phyloP scores from a whole-genome alignment of 2,888 invertebrate genomes.

The Lagria hirta region DNA sequence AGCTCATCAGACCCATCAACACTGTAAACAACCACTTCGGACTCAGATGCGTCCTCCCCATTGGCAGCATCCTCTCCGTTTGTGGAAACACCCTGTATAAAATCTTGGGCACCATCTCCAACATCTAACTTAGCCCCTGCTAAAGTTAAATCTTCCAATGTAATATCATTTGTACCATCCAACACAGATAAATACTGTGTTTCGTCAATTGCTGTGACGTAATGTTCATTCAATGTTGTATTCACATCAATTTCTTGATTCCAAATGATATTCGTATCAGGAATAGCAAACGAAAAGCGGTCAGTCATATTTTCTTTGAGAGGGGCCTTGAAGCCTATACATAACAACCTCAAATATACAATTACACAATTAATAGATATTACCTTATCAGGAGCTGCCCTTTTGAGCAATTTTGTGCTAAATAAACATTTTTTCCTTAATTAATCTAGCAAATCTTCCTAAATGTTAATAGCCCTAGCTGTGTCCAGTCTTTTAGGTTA shows the following conservation, averaged over 20 bases:
- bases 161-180: slow-evolving; percentile 41
- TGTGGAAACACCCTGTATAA: slow-evolving; percentile 22
- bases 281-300: slow-evolving; percentile 12
- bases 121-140: slow-evolving; percentile 29
- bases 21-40: slow-evolving; percentile 46
- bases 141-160: slow-evolving; percentile 39
- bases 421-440: too few species aligned
- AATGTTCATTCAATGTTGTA: slow-evolving; percentile 45
- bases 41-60: slow-evolving; percentile 26
- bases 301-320: slow-evolving; percentile 21
- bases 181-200: slow-evolving; percentile 49
- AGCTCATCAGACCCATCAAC: slow-evolving; percentile 50
- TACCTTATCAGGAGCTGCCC: too few species aligned
- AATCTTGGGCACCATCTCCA: slow-evolving; percentile 22
- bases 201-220: slow-evolving; percentile 43
- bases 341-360: too few species aligned
- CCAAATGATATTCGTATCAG: slow-evolving; percentile 1
- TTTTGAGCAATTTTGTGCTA: too few species aligned
- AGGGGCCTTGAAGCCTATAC: too few species aligned
- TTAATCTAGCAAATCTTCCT: too few species aligned
- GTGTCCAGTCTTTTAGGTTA: too few species aligned
- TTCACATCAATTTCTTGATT: slow-evolving; percentile 29
- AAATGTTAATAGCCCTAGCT: too few species aligned
- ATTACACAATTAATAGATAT: too few species aligned
- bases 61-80: slow-evolving; percentile 24